Conservation (phyloP, 2,797 vertebrate species). For the Coregonus ussuriensis region DNA sequence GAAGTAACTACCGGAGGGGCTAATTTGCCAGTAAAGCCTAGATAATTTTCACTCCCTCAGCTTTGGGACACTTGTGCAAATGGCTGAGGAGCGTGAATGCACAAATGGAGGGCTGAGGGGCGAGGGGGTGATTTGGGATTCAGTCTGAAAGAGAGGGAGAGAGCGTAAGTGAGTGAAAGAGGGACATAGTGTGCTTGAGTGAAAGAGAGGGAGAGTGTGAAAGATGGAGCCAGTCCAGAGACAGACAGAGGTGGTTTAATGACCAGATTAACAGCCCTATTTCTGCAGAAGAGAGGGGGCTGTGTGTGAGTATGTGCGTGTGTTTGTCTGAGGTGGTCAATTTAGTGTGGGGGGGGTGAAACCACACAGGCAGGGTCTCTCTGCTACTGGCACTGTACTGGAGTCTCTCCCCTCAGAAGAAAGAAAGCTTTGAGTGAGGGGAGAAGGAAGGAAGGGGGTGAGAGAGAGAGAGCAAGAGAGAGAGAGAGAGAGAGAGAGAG, state of each 20-base stretch:
- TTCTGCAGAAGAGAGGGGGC: conserved; percentile 40
- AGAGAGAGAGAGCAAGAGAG: conserved; percentile 2
- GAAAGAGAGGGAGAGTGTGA: not conserved
- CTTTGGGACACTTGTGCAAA: no score
- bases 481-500: conserved; percentile 23
- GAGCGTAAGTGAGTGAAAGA: not conserved
- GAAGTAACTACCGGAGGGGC: no score
- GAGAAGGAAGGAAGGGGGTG: not conserved
- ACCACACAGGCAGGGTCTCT: not conserved
- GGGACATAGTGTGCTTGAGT: no score
- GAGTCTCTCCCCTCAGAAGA: conserved; percentile 30
- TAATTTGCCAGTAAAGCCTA: no score
- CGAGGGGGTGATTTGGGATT: no score
- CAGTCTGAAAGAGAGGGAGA: no score
- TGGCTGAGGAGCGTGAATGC: no score
- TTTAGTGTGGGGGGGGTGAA: no score
- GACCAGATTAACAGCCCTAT: conserved; percentile 53
- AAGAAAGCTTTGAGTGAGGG: conserved; percentile 33
- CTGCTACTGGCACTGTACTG: conserved; percentile 17
- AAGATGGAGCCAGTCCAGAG: not conserved
- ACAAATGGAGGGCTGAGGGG: no score
- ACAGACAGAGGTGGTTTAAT: conserved; percentile 34
- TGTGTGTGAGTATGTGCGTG: conserved; percentile 36
- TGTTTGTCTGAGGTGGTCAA: conserved; percentile 17
- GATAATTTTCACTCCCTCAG: no score